Base-by-base conservation (phyloP, 2,797 vertebrate species). In the Pampus argenteus region DNA sequence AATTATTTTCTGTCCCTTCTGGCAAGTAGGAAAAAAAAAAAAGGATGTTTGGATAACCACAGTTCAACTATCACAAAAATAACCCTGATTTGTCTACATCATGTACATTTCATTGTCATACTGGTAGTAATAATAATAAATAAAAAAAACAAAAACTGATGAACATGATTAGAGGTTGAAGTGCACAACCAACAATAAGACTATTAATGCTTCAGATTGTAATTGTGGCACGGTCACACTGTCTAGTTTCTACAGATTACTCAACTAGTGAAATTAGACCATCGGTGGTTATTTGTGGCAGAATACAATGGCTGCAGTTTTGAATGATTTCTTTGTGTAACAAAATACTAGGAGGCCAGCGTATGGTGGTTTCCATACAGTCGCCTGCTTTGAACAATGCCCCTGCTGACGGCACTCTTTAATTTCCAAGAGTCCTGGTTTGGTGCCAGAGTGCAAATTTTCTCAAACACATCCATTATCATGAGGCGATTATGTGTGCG, bases 321-420 rank as follows among this genome's bases (percentile, higher is more conserved):
- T 82, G 65, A 87, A 88, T 67, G 42, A 80, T 60, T 79, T 79
- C 65, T 77, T 86, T 85, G 79, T 86, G 71, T 23, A 81, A 76
- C 71, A 61, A 76, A 87, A 79, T 79, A 77, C 71, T 51, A 51
- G 34, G 83, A 82, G 83, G 77, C 73, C 66, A 71, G 58, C 3
- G 18, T 64, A 73, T 49, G 78, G 72, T 81, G 85, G 73, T 84
- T 72, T 74, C 79, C 76, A 69, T 79, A 76, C 79, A 71, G 66
- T 64, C 71, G 73, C 67, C 79, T 48, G 59, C 71, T 81, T 76
- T 61, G 57, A 86, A 86, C 76, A 84, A 87, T 58, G 72, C 55
- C 83, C 68, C 77, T 66, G 78, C 74, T 84, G 63, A 82, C 20
- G 48, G 66, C 45, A 29, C 69, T 56, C 72, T 55, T 69, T 47